These are phyloP conservation scores for Aleiodes sp. DNA, from an alignment of 1,140 invertebrate genomes.

Conservation along the genomic window DNA sequence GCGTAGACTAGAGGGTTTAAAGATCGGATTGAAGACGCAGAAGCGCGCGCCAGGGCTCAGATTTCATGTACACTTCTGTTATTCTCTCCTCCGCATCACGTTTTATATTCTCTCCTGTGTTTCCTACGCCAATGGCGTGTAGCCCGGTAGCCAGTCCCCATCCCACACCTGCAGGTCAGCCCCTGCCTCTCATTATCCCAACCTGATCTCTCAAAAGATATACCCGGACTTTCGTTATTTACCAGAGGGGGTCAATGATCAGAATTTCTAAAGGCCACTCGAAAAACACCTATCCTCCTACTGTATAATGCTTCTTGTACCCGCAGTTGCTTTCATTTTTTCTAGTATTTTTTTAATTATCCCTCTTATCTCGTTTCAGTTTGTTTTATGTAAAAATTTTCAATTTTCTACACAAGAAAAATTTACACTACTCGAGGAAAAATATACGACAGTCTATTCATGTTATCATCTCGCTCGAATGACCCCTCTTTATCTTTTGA, in stretches of 20 bases:
- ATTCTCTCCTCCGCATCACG: not conserved
- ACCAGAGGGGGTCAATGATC: conserved; percentile 59
- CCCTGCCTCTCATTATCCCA: conserved; percentile 62
- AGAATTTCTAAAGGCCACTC: conserved; percentile 55
- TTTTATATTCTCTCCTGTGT: not conserved
- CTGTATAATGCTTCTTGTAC: not conserved
- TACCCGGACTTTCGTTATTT: conserved; percentile 61
- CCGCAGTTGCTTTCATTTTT: conserved; percentile 3
- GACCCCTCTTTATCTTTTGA: too few species aligned
- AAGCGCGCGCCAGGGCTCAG: conserved; percentile 18
- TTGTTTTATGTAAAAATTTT: not conserved
- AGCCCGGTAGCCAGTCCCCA: conserved; percentile 61
- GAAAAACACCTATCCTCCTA: conserved; percentile 44
- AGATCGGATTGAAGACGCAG: not conserved
- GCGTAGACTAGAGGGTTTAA: not conserved
- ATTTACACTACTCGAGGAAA: too few species aligned
- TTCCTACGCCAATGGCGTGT: conserved; percentile 57
- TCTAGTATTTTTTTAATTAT: not conserved
- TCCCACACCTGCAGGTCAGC: conserved; percentile 61
- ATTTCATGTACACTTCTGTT: conserved; percentile 40
- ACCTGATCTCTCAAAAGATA: conserved; percentile 63
- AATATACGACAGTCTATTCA: not conserved
- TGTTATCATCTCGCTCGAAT: not conserved
- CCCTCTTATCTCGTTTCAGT: too few species aligned
- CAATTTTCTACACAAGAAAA: not conserved